Evolutionary conservation across 2,113 vertebrate species (phyloP).

Genomic region (Steatornis caripensis): DNA sequence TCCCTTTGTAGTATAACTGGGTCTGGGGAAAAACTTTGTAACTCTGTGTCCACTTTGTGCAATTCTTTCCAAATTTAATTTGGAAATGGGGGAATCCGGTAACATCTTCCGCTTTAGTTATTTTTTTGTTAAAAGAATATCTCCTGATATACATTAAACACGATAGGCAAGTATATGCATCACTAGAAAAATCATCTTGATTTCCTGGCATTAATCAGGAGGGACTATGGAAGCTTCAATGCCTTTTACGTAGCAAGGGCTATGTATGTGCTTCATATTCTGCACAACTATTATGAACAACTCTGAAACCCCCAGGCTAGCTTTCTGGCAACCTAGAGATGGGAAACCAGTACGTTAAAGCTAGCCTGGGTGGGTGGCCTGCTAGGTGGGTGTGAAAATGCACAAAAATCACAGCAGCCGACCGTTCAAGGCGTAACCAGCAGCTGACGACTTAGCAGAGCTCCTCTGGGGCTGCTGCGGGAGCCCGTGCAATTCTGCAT

Average conservation of each 20-base stretch:
- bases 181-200: background rate
- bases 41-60: fast-evolving
- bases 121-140: background rate
- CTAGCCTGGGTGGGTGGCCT: background rate
- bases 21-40: background rate
- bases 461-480: background rate
- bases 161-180: no score
- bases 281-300: no score
- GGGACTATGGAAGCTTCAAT: background rate
- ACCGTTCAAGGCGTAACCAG: background rate
- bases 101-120: fast-evolving
- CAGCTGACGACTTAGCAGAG: fast-evolving
- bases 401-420: background rate
- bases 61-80: background rate
- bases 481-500: background rate
- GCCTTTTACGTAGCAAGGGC: background rate
- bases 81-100: background rate
- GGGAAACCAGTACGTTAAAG: background rate
- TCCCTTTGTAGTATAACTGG: background rate
- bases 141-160: fast-evolving
- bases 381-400: background rate
- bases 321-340: background rate
- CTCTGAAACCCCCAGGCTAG: background rate
- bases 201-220: background rate
- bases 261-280: background rate